Evolutionary conservation across 53 echinoderm and acorn worm species (phyloP).

Genomic region (Actinopyga echinites): DNA sequence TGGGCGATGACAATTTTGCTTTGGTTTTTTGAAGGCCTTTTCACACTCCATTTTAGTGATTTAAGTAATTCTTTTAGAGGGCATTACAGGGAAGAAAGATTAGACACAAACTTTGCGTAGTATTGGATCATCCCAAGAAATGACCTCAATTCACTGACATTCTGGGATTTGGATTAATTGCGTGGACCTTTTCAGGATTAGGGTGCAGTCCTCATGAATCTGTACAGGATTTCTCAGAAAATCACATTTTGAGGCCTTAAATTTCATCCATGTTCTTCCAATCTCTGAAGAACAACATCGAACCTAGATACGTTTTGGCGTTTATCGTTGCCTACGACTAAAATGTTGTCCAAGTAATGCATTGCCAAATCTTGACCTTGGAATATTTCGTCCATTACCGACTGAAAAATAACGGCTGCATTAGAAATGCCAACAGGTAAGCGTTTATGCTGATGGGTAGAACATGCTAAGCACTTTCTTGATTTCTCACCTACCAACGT

Average conservation of each 20-base stretch:
- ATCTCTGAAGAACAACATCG: too few species aligned
- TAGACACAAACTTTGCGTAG: background rate
- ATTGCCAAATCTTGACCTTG: background rate
- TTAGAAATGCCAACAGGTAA: too few species aligned
- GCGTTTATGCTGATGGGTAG: too few species aligned
- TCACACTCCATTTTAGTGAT: background rate
- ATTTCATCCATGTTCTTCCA: too few species aligned
- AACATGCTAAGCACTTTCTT: too few species aligned
- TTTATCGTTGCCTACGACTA: background rate
- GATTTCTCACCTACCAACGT: too few species aligned
- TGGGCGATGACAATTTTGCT: background rate
- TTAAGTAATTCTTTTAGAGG: background rate
- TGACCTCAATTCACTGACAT: background rate
- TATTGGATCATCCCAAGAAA: conserved; percentile 7
- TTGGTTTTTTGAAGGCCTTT: background rate
- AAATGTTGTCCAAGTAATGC: background rate
- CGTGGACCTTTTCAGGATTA: background rate
- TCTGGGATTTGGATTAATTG: background rate
- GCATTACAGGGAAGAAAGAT: background rate
- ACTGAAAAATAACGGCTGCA: too few species aligned
- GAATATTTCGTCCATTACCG: too few species aligned
- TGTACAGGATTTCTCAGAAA: too few species aligned
- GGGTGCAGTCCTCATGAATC: too few species aligned
- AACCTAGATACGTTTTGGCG: background rate
- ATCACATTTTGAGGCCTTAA: too few species aligned